A percentile compares a stretch with the other conserved stretches of the same genome.
Evolutionary conservation across 2,888 invertebrate genomes (phyloP).

Genomic region (Caenorhabditis sp.): DNA sequence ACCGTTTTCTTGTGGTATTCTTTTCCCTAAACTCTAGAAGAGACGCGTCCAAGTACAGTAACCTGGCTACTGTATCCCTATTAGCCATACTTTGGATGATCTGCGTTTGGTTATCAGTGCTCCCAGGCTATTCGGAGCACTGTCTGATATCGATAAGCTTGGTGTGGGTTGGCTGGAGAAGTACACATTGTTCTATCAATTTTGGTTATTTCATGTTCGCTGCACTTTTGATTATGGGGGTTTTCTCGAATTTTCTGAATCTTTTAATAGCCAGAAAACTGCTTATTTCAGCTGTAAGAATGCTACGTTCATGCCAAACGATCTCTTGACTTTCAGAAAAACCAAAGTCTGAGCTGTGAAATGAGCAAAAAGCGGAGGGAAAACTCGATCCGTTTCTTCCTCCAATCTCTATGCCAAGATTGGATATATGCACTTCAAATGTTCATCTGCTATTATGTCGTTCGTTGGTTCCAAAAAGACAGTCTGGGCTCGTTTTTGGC

Average conservation of each 20-base stretch:
- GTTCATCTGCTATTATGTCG: slow-evolving; percentile 11
- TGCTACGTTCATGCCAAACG: background rate
- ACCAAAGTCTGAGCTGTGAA: background rate
- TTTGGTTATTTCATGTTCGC: background rate
- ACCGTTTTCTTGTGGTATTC: background rate
- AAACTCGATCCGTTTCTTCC: slow-evolving; percentile 1
- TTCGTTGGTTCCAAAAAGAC: background rate
- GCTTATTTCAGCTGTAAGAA: background rate
- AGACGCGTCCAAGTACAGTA: slow-evolving; percentile 12
- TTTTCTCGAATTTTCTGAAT: slow-evolving; percentile 9
- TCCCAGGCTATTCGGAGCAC: slow-evolving; percentile 7
- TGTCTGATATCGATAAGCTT: background rate
- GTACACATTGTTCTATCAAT: slow-evolving; percentile 4
- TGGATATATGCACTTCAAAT: slow-evolving; percentile 18
- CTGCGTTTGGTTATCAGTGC: background rate
- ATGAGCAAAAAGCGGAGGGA: slow-evolving; percentile 10
- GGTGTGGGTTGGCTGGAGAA: background rate
- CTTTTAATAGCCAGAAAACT: slow-evolving; percentile 8
- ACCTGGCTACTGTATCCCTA: slow-evolving; percentile 11
- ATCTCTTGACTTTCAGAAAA: slow-evolving; percentile 10
- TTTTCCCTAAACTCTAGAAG: background rate
- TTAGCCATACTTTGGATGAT: background rate
- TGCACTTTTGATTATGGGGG: background rate
- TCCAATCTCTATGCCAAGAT: slow-evolving; percentile 13
- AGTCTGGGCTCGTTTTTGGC: slow-evolving; percentile 7